Conservation (phyloP, 2,888 invertebrate genomes). For the Adela reaumurella region DNA sequence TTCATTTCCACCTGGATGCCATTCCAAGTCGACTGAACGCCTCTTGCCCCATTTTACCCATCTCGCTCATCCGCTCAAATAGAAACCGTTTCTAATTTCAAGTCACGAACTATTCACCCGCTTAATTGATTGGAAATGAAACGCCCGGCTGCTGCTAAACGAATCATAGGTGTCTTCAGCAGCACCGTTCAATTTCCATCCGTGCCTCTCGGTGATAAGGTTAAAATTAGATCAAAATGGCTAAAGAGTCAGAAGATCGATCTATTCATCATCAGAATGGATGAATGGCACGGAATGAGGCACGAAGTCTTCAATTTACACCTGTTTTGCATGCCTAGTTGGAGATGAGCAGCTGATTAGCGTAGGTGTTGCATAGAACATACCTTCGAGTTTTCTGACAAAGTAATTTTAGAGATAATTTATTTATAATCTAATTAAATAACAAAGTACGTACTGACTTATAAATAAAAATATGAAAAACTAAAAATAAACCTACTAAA, state of each 20-base stretch:
- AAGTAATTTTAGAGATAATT: no score
- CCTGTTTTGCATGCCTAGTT: neutral
- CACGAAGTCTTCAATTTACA: neutral
- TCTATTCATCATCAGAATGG: neutral
- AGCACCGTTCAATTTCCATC: neutral
- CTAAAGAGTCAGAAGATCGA: neutral
- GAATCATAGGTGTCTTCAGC: neutral
- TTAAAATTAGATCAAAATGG: neutral
- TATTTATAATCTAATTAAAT: no score
- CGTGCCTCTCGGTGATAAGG: neutral
- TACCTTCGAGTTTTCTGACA: no score
- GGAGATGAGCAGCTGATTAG: no score
- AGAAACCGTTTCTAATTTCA: neutral
- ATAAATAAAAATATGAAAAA: no score
- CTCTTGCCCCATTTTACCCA: no score
- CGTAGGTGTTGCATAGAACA: no score
- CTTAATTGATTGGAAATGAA: neutral
- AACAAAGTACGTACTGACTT: no score
- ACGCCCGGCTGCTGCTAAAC: neutral
- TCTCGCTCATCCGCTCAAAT: neutral
- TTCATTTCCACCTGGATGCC: no score
- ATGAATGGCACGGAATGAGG: neutral
- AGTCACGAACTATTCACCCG: neutral
- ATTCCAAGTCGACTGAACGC: no score
- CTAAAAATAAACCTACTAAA: no score